These are phyloP conservation scores for Mycalesis mineus DNA, from an alignment of 2,888 invertebrate genomes.

Conservation along the genomic window DNA sequence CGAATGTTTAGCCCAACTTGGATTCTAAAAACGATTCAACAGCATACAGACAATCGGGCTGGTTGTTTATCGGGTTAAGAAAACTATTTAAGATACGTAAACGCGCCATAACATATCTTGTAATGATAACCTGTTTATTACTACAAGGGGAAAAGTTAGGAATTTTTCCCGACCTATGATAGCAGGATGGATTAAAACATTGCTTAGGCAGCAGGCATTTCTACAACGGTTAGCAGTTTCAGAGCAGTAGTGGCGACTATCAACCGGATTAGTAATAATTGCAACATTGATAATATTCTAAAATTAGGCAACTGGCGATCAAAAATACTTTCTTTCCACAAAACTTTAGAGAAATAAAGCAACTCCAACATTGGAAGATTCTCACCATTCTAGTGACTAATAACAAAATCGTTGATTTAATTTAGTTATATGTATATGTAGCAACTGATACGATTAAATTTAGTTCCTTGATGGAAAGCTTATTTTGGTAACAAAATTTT, in stretches of 20 bases:
- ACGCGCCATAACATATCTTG: neutral
- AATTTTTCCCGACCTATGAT: neutral
- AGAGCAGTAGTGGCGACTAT: neutral
- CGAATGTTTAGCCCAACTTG: neutral
- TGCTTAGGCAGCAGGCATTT: neutral
- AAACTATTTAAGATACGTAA: neutral
- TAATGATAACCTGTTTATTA: neutral
- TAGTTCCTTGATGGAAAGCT: too few species aligned
- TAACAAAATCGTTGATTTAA: too few species aligned
- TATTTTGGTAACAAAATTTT: too few species aligned
- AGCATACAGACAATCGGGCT: neutral
- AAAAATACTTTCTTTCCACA: neutral
- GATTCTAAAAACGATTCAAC: neutral
- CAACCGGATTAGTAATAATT: neutral
- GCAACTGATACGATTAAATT: too few species aligned
- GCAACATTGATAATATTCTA: neutral
- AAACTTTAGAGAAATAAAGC: too few species aligned
- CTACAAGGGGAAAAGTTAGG: neutral
- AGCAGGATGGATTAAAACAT: neutral
- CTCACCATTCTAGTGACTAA: too few species aligned
- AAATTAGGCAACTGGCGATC: neutral
- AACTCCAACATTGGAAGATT: neutral
- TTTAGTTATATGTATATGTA: too few species aligned
- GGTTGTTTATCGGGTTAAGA: neutral
- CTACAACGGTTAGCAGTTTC: neutral